Evolutionary conservation across 2,113 vertebrate species (phyloP).

Genomic region (Salvelinus sp.): DNA sequence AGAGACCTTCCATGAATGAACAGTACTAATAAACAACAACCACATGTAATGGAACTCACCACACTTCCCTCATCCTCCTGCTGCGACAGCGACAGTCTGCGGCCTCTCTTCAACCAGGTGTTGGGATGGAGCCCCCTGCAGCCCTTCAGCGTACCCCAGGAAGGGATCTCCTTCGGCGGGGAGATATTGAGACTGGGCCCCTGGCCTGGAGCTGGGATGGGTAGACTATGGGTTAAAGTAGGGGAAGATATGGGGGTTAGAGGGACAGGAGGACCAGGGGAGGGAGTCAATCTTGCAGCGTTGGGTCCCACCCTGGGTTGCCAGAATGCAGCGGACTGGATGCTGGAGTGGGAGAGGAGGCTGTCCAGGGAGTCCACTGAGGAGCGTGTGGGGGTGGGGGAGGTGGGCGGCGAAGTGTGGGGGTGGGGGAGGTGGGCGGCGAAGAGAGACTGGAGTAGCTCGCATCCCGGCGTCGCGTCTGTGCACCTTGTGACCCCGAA

Average conservation of each 20-base stretch:
- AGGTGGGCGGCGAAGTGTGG: conserved; percentile 80
- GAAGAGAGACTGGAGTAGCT: conserved; percentile 85
- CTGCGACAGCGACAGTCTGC: conserved; percentile 78
- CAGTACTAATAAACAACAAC: background rate
- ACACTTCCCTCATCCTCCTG: conserved; percentile 56
- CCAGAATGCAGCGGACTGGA: conserved; percentile 21
- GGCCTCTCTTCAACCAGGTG: conserved; percentile 79
- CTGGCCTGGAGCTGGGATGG: background rate
- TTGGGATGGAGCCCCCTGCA: conserved; percentile 79
- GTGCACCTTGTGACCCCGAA: background rate
- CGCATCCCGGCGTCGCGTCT: conserved; percentile 59
- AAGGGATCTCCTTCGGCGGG: conserved; percentile 60
- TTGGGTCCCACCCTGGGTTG: background rate
- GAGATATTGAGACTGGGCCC: conserved; percentile 19
- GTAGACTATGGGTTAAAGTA: background rate
- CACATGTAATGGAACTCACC: background rate
- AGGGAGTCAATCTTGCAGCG: conserved; percentile 45
- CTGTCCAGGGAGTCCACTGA: conserved; percentile 84
- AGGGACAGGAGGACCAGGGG: conserved; percentile 34
- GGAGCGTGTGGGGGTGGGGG: conserved; percentile 79
- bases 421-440: conserved; percentile 78
- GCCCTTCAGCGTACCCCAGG: conserved; percentile 63
- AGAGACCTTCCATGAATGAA: background rate
- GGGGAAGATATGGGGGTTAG: background rate
- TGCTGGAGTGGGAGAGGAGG: conserved; percentile 43